Evolutionary conservation across 2,888 invertebrate genomes (phyloP).

Genomic region (Himalopsyche tibetana): DNA sequence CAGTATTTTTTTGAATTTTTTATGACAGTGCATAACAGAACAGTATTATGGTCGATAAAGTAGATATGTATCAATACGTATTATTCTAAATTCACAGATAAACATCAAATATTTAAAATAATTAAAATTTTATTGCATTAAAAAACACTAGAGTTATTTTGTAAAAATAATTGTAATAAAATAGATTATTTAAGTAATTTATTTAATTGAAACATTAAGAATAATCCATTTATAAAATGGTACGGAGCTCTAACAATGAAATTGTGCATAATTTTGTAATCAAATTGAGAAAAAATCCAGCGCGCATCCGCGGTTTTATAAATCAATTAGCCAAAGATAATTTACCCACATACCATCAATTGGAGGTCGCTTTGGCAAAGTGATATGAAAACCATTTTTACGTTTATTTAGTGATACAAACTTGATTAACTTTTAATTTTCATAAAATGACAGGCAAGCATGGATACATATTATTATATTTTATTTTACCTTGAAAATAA

Average conservation of each 20-base stretch:
- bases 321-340: background rate
- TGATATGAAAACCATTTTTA: background rate
- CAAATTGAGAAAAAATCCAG: background rate
- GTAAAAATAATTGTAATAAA: too few species aligned
- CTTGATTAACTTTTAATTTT: conserved; percentile 15
- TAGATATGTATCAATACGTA: too few species aligned
- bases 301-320: conserved; percentile 16
- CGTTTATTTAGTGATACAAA: conserved; percentile 4
- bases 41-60: too few species aligned
- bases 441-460: background rate
- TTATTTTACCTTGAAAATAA: too few species aligned
- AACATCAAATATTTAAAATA: too few species aligned
- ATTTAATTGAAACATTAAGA: conserved; percentile 48
- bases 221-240: conserved; percentile 55
- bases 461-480: too few species aligned
- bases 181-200: too few species aligned
- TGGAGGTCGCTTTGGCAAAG: background rate
- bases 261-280: conserved; percentile 10
- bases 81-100: too few species aligned
- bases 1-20: too few species aligned
- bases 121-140: too few species aligned
- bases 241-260: background rate
- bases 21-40: too few species aligned
- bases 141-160: too few species aligned
- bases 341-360: background rate